Evolutionary conservation across 1,140 invertebrate genomes (phyloP), one percentile per base, ranked within the genome.

Genomic region (Drosophila pachea): DNA sequence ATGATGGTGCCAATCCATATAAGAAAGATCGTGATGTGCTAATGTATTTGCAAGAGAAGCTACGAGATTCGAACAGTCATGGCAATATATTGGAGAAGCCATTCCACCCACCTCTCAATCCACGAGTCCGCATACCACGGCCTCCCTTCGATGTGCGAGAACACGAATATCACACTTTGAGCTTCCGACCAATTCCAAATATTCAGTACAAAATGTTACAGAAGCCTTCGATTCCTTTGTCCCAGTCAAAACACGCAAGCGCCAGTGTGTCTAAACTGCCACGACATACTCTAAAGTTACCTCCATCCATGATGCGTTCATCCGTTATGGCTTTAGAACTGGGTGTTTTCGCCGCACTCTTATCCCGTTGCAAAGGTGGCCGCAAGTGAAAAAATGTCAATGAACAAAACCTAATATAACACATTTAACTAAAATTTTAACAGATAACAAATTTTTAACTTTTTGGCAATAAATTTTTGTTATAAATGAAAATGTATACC

Each of bases 81-180:
- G 49, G 16, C 7, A 66, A 12, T 6, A 36, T 61, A 29, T 22
- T 49, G 22, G 11, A 42, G 0, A 61, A 62, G n/a, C 71, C 74
- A 35, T 78, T 65, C 9, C 63, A 72, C 49, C 81, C 81, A 0
- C 81, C 81, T 0, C 33, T 86, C 6, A 86, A 86, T 75, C 81
- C 76, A 0, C 70, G 81, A 12, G 49, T 86, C 5, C 82, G 68
- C 6, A 67, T 58, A 40, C 81, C 81, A 5, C 67, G 56, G 0
- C 81, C 81, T 0, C 81, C 81, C 6, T 86, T 86, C n/a, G 81
- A 86, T 68, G 81, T 48, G 4, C 64, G 81, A 6, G 81, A 86
- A 8, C 70, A 69, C 2, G 81, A 86, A 29, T 86, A 68, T 22
- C 81, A 86, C 49, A 86, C 81, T 0, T 35, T 81, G 33, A 56